These are phyloP conservation scores for Ahaetulla prasina DNA, from an alignment of 2,113 vertebrate species.

Conservation along the genomic window DNA sequence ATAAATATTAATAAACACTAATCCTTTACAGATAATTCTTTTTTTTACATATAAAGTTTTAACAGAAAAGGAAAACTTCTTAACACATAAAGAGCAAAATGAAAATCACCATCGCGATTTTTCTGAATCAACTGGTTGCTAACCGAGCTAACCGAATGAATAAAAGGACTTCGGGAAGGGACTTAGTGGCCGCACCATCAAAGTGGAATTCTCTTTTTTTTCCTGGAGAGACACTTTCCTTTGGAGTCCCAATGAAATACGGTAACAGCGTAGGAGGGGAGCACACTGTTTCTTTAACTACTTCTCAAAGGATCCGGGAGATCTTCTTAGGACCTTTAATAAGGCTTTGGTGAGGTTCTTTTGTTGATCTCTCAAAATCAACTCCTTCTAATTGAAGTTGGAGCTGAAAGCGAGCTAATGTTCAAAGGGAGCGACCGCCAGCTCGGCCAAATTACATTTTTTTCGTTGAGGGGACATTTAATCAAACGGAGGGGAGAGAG, in stretches of 20 bases:
- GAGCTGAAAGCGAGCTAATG: conserved; percentile 88
- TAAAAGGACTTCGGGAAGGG: conserved; percentile 23
- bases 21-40: conserved; percentile 77
- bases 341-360: conserved; percentile 70
- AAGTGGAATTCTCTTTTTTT: conserved; percentile 54
- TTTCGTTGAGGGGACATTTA: conserved; percentile 59
- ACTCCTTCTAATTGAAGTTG: conserved; percentile 77
- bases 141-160: background rate
- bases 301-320: conserved; percentile 70
- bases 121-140: conserved; percentile 35
- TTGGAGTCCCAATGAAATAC: conserved; percentile 71
- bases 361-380: conserved; percentile 81
- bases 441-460: conserved; percentile 72
- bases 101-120: conserved; percentile 20
- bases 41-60: conserved; percentile 73
- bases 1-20: conserved; percentile 77
- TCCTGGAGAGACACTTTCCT: conserved; percentile 57
- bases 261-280: conserved; percentile 72
- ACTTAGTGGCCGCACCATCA: conserved; percentile 62
- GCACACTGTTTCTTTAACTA: conserved; percentile 73
- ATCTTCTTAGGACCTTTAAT: conserved; percentile 71
- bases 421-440: conserved; percentile 79
- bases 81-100: conserved; percentile 55
- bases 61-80: conserved; percentile 58
- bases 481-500: conserved; percentile 59